phyloP scores from a whole-genome alignment of 2,888 invertebrate genomes.

The Caenorhabditis macrosperma region DNA sequence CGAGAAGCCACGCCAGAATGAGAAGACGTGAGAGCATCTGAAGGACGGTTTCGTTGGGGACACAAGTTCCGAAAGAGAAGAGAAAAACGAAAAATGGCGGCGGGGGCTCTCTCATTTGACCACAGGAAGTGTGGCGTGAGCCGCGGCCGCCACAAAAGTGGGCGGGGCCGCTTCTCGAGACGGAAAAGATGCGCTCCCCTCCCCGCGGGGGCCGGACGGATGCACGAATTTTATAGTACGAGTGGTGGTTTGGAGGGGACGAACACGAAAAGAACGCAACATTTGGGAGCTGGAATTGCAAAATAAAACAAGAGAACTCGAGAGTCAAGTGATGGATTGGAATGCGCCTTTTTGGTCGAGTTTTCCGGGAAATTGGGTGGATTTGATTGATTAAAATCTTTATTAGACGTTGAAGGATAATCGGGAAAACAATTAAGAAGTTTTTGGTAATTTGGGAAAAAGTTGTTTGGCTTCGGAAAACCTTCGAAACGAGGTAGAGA shows the following conservation, averaged over 20 bases:
- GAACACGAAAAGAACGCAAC: conserved; percentile 43
- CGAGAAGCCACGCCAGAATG: conserved; percentile 14
- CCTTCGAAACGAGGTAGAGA: no score
- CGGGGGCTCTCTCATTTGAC: conserved; percentile 38
- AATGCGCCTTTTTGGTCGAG: no score
- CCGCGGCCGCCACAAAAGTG: conserved; percentile 34
- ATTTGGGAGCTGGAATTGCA: conserved; percentile 27
- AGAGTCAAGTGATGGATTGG: no score
- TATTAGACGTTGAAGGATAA: no score
- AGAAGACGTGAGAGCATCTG: conserved; percentile 40
- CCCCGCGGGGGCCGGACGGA: neutral
- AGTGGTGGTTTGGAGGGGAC: no score
- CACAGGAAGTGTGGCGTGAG: conserved; percentile 58
- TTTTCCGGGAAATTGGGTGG: no score
- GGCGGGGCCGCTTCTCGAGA: conserved; percentile 43
- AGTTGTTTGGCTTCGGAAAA: no score
- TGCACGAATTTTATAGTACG: conserved; percentile 26
- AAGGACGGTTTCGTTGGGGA: conserved; percentile 2
- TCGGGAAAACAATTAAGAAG: no score
- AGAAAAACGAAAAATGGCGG: neutral
- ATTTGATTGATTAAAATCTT: no score
- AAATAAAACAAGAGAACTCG: conserved; percentile 7
- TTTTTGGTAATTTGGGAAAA: no score
- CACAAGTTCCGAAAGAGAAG: conserved; percentile 3
- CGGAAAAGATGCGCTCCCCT: conserved; percentile 34